These are phyloP conservation scores for Ochlodes sylvanus DNA, from an alignment of 2,888 invertebrate species.

Conservation along the genomic window DNA sequence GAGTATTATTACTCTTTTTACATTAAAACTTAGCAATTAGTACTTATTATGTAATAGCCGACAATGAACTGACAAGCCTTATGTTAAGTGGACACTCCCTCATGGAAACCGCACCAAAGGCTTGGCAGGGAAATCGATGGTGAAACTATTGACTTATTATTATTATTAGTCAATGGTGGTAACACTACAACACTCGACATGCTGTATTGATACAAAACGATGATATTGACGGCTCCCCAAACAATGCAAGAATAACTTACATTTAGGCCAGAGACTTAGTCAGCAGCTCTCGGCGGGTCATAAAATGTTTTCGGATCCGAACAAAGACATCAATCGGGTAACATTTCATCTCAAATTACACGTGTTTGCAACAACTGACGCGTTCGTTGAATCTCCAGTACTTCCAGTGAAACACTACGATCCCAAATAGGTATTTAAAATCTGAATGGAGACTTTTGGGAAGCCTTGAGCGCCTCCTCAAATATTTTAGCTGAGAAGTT, in stretches of 20 bases:
- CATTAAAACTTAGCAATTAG: no score
- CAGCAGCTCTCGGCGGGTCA: constrained; percentile 69
- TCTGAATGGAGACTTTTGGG: constrained; percentile 19
- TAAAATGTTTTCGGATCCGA: constrained; percentile 69
- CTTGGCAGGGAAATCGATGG: no score
- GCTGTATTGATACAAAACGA: background rate
- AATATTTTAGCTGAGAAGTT: background rate
- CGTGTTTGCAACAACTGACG: constrained; percentile 63
- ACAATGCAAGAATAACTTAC: constrained; percentile 62
- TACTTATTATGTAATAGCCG: no score
- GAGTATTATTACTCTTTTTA: no score
- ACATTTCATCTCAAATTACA: constrained; percentile 82
- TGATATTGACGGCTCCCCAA: constrained; percentile 40
- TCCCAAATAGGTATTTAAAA: constrained; percentile 42
- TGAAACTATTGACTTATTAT: no score
- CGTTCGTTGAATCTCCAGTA: constrained; percentile 36
- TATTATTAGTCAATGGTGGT: background rate
- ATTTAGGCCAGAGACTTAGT: constrained; percentile 53
- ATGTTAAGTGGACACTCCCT: no score
- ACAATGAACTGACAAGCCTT: no score
- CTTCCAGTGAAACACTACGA: constrained; percentile 40
- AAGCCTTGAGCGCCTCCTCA: constrained; percentile 12
- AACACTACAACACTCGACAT: background rate
- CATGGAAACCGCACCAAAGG: no score
- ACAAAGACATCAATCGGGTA: constrained; percentile 82